Evolutionary conservation across 2,797 vertebrate genomes (phyloP), one percentile per base, ranked within the genome.

Genomic region (Sebastes iracundus): DNA sequence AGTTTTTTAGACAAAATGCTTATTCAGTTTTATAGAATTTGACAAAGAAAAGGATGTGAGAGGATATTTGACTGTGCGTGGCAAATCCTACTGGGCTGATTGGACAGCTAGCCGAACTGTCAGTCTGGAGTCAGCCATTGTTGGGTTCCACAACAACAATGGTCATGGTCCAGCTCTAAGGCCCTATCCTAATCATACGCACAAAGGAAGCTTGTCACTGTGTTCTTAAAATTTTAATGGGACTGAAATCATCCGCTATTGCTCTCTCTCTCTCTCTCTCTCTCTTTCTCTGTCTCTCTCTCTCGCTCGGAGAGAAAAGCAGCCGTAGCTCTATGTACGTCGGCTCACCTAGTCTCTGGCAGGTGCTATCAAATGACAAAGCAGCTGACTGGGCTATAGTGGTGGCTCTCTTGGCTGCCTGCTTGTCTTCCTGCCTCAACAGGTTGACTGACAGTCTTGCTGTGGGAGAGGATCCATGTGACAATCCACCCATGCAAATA

Each of bases 141-240:
- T 83, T 75, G 33, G 64, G 66, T 80, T 84, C 59, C 8, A 70
- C 80, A 87, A 81, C 72, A 80, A 81, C 72, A 79, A 75, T 58
- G 79, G 61, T 75, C 70, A 66, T 20, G 63, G 75, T 78, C 60
- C 18, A 61, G 68, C 61, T 81, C 69, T 62, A 35, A 77, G 58
- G 75, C 62, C 68, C 56, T 55, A 69, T 62, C 56, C 81, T 83
- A 81, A 82, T 88, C 86, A 85, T 82, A 73, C 42, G 60, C 80
- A 93, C 90, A 95, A 94, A 92, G 87, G 85, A 89, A 90, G 80
- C 84, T 80, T 81, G 87, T 91, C 91, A 88, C 79, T 55, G 66
- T 30, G 14, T 30, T 62, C 77, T 86, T 96, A 65, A 95, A 96
- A 94, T 91, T 94, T 96, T 96, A 78, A 96, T 88, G 68, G 49